phyloP scores from a whole-genome alignment of 64 coral and sea anemone species.

The Cladopsammia gracilis region DNA sequence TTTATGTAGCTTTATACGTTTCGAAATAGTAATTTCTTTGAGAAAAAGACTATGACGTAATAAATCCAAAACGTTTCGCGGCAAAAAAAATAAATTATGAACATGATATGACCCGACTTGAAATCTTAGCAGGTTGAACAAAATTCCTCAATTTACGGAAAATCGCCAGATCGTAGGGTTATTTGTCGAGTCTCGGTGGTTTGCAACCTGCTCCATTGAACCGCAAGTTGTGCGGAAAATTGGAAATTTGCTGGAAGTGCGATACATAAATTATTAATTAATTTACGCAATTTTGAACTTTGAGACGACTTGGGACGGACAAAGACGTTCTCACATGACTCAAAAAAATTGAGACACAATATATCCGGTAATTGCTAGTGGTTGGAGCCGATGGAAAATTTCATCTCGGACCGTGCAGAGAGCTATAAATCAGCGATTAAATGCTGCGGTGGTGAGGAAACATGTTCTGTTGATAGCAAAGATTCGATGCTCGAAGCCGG shows the following conservation, averaged over 20 bases:
- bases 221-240: constrained; percentile 41
- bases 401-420: constrained; percentile 80
- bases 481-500: constrained; percentile 86
- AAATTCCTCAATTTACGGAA: neutral
- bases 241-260: constrained; percentile 7
- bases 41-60: constrained; percentile 20
- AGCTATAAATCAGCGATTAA: constrained; percentile 87
- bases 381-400: constrained; percentile 82
- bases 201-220: neutral
- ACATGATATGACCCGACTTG: neutral
- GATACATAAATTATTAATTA: constrained; percentile 36
- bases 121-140: neutral
- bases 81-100: neutral
- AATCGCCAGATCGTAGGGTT: neutral
- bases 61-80: neutral
- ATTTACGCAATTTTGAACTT: constrained; percentile 44
- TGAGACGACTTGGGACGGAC: neutral
- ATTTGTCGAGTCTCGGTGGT: neutral
- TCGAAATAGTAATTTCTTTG: neutral
- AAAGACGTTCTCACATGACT: constrained; percentile 42
- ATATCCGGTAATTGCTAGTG: constrained; percentile 20
- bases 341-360: neutral
- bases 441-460: constrained; percentile 84
- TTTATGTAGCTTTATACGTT: too few relatives aligned
- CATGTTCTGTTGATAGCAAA: constrained; percentile 62